A percentile compares a stretch with the other conserved stretches of the same genome.
phyloP scores from a whole-genome alignment of 1,140 invertebrate genomes.

The Drosophila ananassae region DNA sequence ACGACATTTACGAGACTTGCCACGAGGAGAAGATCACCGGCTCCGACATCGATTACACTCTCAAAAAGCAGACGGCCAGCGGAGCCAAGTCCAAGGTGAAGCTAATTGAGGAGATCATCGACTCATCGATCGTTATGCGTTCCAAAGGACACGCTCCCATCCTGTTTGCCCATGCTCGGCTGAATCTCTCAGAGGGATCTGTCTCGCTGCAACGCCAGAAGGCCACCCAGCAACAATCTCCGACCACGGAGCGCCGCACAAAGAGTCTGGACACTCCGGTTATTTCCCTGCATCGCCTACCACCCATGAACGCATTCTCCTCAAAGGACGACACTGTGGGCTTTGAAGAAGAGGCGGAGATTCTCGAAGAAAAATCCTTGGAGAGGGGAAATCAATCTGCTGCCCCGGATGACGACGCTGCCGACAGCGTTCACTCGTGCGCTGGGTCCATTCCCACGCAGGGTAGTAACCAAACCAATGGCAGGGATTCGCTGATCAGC shows the following conservation, averaged over 20 bases:
- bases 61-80: slow-evolving; percentile 78
- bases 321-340: slow-evolving; percentile 94
- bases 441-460: slow-evolving; percentile 80
- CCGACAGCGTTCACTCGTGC: slow-evolving; percentile 79
- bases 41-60: slow-evolving; percentile 76
- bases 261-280: slow-evolving; percentile 93
- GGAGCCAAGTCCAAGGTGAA: slow-evolving; percentile 75
- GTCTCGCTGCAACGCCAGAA: slow-evolving; percentile 90
- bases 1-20: slow-evolving; percentile 84
- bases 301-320: slow-evolving; percentile 93
- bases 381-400: slow-evolving; percentile 40
- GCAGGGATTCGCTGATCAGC: slow-evolving; percentile 62
- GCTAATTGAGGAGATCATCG: slow-evolving; percentile 82
- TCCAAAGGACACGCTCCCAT: slow-evolving; percentile 90
- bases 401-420: slow-evolving; percentile 67
- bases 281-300: slow-evolving; percentile 90
- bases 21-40: slow-evolving; percentile 77
- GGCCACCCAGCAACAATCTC: slow-evolving; percentile 88
- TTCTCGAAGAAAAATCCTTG: slow-evolving; percentile 86
- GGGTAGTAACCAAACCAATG: slow-evolving; percentile 52
- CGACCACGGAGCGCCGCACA: slow-evolving; percentile 89
- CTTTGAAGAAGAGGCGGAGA: slow-evolving; percentile 87
- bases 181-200: slow-evolving; percentile 92
- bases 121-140: slow-evolving; percentile 81
- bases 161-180: slow-evolving; percentile 90